Base-by-base conservation (phyloP, 1,140 invertebrate genomes). In the Amyelois transitella region DNA sequence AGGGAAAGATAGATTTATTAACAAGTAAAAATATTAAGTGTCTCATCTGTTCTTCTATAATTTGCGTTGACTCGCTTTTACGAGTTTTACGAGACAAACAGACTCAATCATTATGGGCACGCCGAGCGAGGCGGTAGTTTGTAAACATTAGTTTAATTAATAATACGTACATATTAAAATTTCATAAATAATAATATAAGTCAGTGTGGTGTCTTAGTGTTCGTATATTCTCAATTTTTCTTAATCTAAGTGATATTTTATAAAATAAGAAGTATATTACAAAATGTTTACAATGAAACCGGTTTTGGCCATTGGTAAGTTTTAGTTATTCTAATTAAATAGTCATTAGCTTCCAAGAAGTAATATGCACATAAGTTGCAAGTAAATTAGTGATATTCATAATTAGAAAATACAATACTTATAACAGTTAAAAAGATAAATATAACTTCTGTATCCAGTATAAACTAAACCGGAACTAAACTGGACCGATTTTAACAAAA, bases 231-330 rank as follows among this genome's bases (percentile, higher is more conserved):
- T n/a, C n/a, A n/a, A n/a, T n/a, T n/a, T n/a, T n/a, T n/a, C n/a
- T n/a, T n/a, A n/a, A n/a, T n/a, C n/a, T n/a, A n/a, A n/a, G n/a
- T n/a, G n/a, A n/a, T n/a, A n/a, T n/a, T n/a, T n/a, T n/a, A n/a
- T n/a, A n/a, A n/a, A n/a, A n/a, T n/a, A n/a, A n/a, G 12, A 38
- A 38, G 32, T 38, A 1, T 14, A 38, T 38, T n/a, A n/a, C n/a
- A 38, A 38, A 38, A 38, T 38, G 32, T 38, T 38, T 6, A 38
- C 2, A 2, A 14, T 2, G 12, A 38, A 38, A 38, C 32, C 32
- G 2, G 32, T 38, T 38, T 38, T 38, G 0, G 51, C 54, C 47
- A 10, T 51, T 43, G 60, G 60, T 62, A 18, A 62, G 60, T 58
- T 28, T 25, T 14, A 1, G 1, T 38, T n/a, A 1, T 38, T 10